Conservation (phyloP, 2,888 invertebrate species). For the Drosophila koepferae region DNA sequence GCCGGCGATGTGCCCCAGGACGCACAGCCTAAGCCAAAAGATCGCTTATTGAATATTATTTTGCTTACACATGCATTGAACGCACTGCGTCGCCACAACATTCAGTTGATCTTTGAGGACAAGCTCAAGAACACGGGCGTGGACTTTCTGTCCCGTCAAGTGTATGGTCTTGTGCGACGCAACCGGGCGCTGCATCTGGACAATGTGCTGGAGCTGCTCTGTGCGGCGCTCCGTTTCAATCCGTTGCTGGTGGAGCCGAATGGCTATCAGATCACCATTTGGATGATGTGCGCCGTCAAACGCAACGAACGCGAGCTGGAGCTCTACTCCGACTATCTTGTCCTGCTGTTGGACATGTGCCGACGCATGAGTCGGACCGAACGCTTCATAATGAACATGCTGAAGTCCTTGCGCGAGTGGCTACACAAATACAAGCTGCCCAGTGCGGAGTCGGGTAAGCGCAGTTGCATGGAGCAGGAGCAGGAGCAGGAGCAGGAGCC, state of each 20-base stretch:
- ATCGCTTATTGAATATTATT: not conserved
- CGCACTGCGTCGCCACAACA: slow-evolving; percentile 79
- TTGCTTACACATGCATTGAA: slow-evolving; percentile 65
- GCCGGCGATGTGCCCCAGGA: not conserved
- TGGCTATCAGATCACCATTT: slow-evolving; percentile 77
- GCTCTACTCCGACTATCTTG: slow-evolving; percentile 79
- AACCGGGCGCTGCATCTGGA: slow-evolving; percentile 55
- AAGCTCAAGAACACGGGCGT: slow-evolving; percentile 22
- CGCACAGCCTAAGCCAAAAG: not conserved
- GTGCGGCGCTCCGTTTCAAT: slow-evolving; percentile 80
- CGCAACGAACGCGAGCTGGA: slow-evolving; percentile 38
- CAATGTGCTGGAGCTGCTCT: slow-evolving; percentile 76
- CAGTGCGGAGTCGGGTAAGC: slow-evolving; percentile 27
- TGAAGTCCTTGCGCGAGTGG: slow-evolving; percentile 77
- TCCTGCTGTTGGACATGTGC: slow-evolving; percentile 82
- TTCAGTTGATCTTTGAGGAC: slow-evolving; percentile 58
- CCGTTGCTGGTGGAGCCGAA: slow-evolving; percentile 82
- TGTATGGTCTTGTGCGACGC: slow-evolving; percentile 46
- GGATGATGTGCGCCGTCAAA: slow-evolving; percentile 77
- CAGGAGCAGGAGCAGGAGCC: not conserved
- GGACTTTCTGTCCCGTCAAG: slow-evolving; percentile 47
- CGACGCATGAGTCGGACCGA: slow-evolving; percentile 82
- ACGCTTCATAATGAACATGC: slow-evolving; percentile 80
- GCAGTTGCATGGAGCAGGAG: slow-evolving; percentile 5
- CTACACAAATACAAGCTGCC: slow-evolving; percentile 54